These are phyloP conservation scores for Parapsyche elsis DNA, from an alignment of 1,140 invertebrate genomes.

Conservation along the genomic window DNA sequence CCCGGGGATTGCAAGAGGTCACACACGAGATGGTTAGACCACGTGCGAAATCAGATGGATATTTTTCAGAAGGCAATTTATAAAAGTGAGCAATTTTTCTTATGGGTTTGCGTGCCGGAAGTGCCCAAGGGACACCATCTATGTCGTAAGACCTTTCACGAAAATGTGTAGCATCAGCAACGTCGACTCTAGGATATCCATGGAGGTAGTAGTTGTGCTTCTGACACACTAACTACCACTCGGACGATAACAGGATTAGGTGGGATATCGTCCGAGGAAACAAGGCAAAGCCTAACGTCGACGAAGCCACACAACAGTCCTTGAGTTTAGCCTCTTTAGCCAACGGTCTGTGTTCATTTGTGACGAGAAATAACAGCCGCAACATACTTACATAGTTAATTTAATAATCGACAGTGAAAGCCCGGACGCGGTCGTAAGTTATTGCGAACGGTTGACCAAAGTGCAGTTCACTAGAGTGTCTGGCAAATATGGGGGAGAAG, in stretches of 20 bases:
- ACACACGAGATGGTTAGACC: too few species aligned
- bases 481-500: conserved; percentile 60
- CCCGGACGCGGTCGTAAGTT: conserved; percentile 61
- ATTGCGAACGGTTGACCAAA: conserved; percentile 44
- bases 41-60: too few species aligned
- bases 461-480: conserved; percentile 56
- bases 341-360: background rate
- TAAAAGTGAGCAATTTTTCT: background rate
- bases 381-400: conserved; percentile 58
- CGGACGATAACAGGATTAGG: conserved; percentile 53
- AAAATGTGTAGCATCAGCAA: background rate
- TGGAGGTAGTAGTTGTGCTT: background rate
- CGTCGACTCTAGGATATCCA: background rate
- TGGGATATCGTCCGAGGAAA: conserved; percentile 49
- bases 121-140: background rate
- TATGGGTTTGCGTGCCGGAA: background rate
- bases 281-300: conserved; percentile 48
- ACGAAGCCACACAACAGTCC: conserved; percentile 43
- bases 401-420: conserved; percentile 64
- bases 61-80: too few species aligned
- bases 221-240: conserved; percentile 23
- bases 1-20: too few species aligned
- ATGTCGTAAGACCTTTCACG: conserved; percentile 15
- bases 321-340: conserved; percentile 4
- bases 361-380: background rate